Conservation (phyloP, 2,888 invertebrate species). For the Adineta ricciae region DNA sequence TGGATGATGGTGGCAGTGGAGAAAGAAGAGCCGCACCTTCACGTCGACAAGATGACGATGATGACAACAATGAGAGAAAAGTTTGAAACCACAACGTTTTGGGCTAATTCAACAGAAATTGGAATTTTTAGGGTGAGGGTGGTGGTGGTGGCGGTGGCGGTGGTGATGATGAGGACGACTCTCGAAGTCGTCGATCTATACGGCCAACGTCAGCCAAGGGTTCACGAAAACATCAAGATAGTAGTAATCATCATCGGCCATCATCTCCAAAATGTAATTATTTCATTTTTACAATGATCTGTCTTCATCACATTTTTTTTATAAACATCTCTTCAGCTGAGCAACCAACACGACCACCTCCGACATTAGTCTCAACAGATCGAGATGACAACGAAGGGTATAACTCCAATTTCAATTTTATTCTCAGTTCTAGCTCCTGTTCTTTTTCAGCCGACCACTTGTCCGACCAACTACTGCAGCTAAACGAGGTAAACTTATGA, state of each 20-base stretch:
- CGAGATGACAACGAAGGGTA: neutral
- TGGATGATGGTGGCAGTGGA: neutral
- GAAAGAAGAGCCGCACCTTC: neutral
- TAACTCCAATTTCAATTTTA: neutral
- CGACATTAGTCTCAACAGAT: neutral
- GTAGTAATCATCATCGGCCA: neutral
- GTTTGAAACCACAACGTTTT: neutral
- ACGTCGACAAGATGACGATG: conserved; percentile 25
- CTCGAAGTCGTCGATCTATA: conserved; percentile 35
- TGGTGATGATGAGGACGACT: conserved; percentile 21
- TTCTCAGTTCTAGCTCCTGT: conserved; percentile 26
- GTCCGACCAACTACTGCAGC: conserved; percentile 77
- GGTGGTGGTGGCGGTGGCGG: too few species aligned
- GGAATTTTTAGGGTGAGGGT: too few species aligned
- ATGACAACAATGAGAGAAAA: conserved; percentile 23
- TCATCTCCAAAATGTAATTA: neutral
- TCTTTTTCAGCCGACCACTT: conserved; percentile 45
- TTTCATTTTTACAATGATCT: too few species aligned
- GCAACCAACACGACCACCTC: neutral
- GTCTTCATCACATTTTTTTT: neutral
- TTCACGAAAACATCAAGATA: conserved; percentile 37
- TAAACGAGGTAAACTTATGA: conserved; percentile 59
- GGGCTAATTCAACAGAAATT: neutral
- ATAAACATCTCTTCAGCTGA: neutral
- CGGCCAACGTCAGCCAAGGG: conserved; percentile 49